Conservation (phyloP, 64 coral and sea anemone species). For the Trachythela sp. region DNA sequence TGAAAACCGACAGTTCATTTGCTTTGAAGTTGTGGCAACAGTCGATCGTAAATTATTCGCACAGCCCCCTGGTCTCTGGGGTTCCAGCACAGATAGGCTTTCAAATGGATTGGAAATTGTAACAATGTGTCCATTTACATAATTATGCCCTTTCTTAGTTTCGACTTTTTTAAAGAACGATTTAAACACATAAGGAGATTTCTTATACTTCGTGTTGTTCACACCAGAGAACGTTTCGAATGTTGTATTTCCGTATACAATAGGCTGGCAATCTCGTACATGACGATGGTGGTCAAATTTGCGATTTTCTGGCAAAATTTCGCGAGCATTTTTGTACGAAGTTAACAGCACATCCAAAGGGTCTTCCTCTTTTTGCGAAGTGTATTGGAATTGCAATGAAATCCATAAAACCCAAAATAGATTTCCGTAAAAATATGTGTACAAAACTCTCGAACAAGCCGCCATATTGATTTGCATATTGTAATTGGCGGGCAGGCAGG, state of each 20-base stretch:
- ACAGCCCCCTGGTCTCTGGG: constrained; percentile 65
- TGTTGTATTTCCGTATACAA: constrained; percentile 73
- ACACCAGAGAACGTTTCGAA: constrained; percentile 52
- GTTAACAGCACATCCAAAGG: constrained; percentile 69
- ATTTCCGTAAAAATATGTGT: background rate
- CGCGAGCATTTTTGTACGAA: constrained; percentile 53
- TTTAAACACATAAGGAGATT: constrained; percentile 35
- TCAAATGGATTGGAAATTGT: constrained; percentile 56
- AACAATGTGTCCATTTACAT: constrained; percentile 70
- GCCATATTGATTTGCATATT: background rate
- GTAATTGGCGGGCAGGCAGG: background rate
- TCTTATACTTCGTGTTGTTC: constrained; percentile 28
- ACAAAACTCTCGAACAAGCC: background rate
- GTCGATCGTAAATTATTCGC: constrained; percentile 46
- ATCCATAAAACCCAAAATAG: background rate
- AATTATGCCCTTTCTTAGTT: background rate
- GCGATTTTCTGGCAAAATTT: constrained; percentile 42
- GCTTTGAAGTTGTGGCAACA: constrained; percentile 41
- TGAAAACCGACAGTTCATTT: constrained; percentile 61
- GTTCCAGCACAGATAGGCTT: constrained; percentile 87
- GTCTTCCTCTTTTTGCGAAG: constrained; percentile 29
- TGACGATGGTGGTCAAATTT: constrained; percentile 26
- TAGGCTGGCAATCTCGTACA: constrained; percentile 66
- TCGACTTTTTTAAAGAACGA: constrained; percentile 60
- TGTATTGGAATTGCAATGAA: background rate